These are phyloP conservation scores for Pyrocoelia pectoralis DNA, from an alignment of 2,888 invertebrate genomes.

Conservation along the genomic window DNA sequence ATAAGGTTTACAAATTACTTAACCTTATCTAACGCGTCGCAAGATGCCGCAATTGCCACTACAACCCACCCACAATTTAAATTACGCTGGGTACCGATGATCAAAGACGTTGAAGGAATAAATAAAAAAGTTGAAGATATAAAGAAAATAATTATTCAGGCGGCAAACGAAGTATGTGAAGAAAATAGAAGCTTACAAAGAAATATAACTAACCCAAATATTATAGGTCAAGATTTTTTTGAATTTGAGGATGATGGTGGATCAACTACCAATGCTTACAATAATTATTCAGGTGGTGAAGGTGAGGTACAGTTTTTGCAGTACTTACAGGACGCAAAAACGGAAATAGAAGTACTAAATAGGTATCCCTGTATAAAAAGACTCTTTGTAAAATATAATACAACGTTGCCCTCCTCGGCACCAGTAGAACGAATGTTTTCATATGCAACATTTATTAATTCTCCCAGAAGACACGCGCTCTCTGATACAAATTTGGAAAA, in stretches of 20 bases:
- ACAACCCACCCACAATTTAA: constrained; percentile 9
- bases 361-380: constrained; percentile 30
- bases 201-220: not conserved
- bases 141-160: not conserved
- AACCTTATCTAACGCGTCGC: not conserved
- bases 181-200: not conserved
- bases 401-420: constrained; percentile 34
- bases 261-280: not conserved
- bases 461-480: no score
- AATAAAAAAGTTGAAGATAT: not conserved
- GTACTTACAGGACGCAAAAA: constrained; percentile 6
- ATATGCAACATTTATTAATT: constrained; percentile 23
- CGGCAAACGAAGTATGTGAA: no score
- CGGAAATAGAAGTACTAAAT: constrained; percentile 18
- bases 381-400: constrained; percentile 38
- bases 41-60: constrained; percentile 2
- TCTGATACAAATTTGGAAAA: no score
- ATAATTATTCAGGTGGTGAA: not conserved
- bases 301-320: not conserved
- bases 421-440: constrained; percentile 33
- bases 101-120: no score
- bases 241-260: not conserved
- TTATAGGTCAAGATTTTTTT: constrained; percentile 8
- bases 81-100: constrained; percentile 9
- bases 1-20: constrained; percentile 3